Evolutionary conservation across 2,113 vertebrate species (phyloP).

Genomic region (Euleptes europaea): DNA sequence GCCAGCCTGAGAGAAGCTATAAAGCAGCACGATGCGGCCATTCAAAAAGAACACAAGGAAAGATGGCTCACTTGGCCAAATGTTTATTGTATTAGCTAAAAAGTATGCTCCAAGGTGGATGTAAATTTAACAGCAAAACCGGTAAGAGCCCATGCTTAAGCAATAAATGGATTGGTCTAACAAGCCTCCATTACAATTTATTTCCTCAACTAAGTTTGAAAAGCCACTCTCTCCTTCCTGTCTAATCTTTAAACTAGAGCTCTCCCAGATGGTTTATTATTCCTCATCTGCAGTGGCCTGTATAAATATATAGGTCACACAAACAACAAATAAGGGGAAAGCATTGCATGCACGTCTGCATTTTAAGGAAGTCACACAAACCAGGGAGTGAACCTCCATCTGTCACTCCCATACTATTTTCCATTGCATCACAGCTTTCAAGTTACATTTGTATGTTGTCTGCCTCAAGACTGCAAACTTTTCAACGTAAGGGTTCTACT

Average conservation of each 20-base stretch:
- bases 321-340: background rate
- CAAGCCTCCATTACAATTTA: background rate
- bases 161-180: background rate
- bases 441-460: rapidly evolving
- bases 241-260: background rate
- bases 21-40: background rate
- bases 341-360: background rate
- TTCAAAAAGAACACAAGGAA: background rate
- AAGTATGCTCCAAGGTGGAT: background rate
- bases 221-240: background rate
- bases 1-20: background rate
- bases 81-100: conserved; percentile 10
- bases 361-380: background rate
- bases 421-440: rapidly evolving
- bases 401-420: background rate
- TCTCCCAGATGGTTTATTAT: background rate
- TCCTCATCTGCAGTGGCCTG: background rate
- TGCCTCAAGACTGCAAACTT: background rate
- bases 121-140: background rate
- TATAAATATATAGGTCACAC: background rate
- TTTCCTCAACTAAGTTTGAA: background rate
- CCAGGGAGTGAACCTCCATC: background rate
- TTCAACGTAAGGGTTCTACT: background rate
- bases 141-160: background rate
- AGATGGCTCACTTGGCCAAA: background rate